Evolutionary conservation across 2,113 vertebrate species (phyloP).

Genomic region (Protobothrops mucrosquamatus): DNA sequence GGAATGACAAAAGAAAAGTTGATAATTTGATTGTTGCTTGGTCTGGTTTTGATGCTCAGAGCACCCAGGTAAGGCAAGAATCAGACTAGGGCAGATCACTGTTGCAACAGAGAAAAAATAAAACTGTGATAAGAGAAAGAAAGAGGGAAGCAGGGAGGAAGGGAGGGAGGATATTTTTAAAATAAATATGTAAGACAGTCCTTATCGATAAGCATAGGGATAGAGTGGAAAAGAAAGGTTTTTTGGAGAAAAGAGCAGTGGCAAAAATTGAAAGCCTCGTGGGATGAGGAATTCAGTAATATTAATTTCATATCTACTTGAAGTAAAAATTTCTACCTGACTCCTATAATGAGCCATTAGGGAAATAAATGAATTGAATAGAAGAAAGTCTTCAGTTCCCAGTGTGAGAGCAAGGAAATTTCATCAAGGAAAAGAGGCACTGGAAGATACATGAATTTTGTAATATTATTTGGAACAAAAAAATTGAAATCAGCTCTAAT

Average conservation of each 20-base stretch:
- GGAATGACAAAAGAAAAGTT: background rate
- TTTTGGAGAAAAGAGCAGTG: background rate
- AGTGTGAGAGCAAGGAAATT: constrained; percentile 36
- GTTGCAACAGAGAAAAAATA: background rate
- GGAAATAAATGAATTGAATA: constrained; percentile 40
- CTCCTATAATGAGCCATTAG: constrained; percentile 28
- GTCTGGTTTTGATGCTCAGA: background rate
- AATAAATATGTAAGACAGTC: background rate
- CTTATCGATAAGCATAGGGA: background rate
- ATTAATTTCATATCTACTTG: constrained; percentile 19
- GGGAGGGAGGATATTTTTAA: background rate
- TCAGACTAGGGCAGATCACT: background rate
- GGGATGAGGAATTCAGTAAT: constrained; percentile 26
- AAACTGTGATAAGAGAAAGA: background rate
- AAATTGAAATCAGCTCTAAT: constrained; percentile 59
- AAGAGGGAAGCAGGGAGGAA: background rate
- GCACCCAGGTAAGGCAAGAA: background rate
- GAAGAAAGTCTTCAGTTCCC: constrained; percentile 43
- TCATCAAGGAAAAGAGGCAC: constrained; percentile 25
- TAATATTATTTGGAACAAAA: constrained; percentile 58
- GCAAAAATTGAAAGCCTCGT: constrained; percentile 15
- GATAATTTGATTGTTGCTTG: background rate
- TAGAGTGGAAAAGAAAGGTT: background rate
- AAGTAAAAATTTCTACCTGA: constrained; percentile 30
- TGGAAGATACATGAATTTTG: constrained; percentile 41